Evolutionary conservation across 2,888 invertebrate genomes (phyloP), one percentile per base, ranked within the genome.

Genomic region (Seira sanloemensis): DNA sequence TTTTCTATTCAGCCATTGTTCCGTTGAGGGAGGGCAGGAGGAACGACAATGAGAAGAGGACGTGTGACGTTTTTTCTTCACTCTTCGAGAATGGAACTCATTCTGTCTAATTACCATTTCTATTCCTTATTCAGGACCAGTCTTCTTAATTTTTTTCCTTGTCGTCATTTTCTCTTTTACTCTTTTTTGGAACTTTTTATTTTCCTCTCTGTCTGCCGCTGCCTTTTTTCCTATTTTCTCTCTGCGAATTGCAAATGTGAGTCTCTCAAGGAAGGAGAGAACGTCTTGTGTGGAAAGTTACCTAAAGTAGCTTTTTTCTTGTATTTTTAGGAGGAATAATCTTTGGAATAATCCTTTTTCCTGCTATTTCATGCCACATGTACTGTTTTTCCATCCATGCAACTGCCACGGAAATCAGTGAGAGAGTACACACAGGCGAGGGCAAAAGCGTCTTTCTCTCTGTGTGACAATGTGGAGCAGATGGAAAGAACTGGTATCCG

Each of bases 61-160:
- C 23, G 9, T 65, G 18, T 79, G 74, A 74, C 66, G 74, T 26
- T 54, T 75, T 80, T 67, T 58, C n/a, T 37, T 58, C n/a, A 58
- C 58, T n/a, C 12, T n/a, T n/a, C n/a, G n/a, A 58, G 58, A 58
- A 46, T 19, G 54, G 25, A 77, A 68, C 72, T 82, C 67, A 77
- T 76, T 83, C 73, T 24, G 62, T 77, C 37, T 83, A 83, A 83
- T 83, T 83, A 83, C 83, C 77, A 73, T 78, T 83, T 68, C 72
- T 50, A 78, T 72, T 83, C 72, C 83, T 58, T 83, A 75, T 83
- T 76, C 82, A 66, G 72, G 25, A 65, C 82, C 73, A 77, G 50
- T 72, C 83, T 65, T 72, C 19, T 58, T 58, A 58, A 16, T 58
- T 18, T 58, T 58, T 58, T 58, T 58, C 58, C 18, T 58, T 18